phyloP scores from a whole-genome alignment of 2,888 invertebrate species.

The Camponotus fellah region DNA sequence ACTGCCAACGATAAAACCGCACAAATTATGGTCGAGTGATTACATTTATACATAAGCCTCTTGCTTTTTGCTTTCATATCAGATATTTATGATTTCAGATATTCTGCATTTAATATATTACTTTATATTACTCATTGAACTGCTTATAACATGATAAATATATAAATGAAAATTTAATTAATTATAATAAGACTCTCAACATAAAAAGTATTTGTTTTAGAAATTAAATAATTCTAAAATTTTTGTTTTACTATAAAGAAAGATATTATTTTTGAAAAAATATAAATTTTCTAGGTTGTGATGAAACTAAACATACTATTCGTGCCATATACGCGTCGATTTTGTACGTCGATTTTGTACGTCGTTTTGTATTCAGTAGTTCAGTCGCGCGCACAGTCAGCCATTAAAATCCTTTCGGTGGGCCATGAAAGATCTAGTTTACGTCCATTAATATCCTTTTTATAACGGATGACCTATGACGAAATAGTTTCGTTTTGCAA shows the following conservation, averaged over 20 bases:
- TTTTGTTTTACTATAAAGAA: background rate
- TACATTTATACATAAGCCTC: constrained; percentile 10
- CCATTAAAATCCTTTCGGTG: background rate
- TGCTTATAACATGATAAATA: background rate
- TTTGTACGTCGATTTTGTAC: background rate
- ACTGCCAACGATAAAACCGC: constrained; percentile 19
- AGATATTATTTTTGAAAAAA: background rate
- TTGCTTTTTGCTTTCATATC: background rate
- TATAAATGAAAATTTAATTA: background rate
- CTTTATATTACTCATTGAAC: background rate
- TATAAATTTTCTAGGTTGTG: background rate
- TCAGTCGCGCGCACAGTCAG: background rate
- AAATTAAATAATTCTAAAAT: background rate
- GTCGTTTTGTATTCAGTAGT: too few species aligned
- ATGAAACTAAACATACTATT: background rate
- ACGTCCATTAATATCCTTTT: background rate
- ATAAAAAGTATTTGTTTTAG: background rate
- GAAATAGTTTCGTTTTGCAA: background rate
- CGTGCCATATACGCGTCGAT: background rate
- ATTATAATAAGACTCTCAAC: background rate
- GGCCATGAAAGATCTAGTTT: background rate
- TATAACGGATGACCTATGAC: background rate
- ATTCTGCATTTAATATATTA: background rate
- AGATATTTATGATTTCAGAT: background rate
- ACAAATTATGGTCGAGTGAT: constrained; percentile 24